Base-by-base conservation (phyloP, 2,797 vertebrate species). In the Phalanger gymnotis region DNA sequence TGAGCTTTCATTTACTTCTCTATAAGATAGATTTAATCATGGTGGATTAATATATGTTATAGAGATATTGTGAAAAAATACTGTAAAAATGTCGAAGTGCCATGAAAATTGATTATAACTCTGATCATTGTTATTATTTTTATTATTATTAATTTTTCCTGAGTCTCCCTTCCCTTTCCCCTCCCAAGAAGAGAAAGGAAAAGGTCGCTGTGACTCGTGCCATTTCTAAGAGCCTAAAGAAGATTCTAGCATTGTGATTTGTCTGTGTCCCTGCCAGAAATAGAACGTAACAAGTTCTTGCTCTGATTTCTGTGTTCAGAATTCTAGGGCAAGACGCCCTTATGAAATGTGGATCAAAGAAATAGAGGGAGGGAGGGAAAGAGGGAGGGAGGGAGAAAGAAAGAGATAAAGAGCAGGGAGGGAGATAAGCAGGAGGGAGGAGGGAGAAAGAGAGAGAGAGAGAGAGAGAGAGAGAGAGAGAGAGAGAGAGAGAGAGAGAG, bases 281-380 rank as follows among this genome's bases (percentile, higher is more conserved):
- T 96, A 98, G 97, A 94, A 95, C 4, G 40, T 28, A 7, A 92
- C 94, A 93, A 92, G 54, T 90, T 92, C 95, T 73, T 54, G 97
- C 87, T 97, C 96, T 97, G 97, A 95, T 96, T 97, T 96, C 97
- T 92, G 95, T 4, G 81, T 93, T 95, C 94, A 22, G 52, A 54
- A 93, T 96, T 98, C 97, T 94, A 95, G 98, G 97, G 95, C 97
- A 91, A 92, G 97, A 94, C 90, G 97, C 98, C 97, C 98, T 96
- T 87, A 91, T 2, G 94, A 58, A 96, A 94, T 61, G 94, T 90
- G 95, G 96, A 96, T 94, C 92, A 90, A 25, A 90, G 34, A 14
- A 5, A 66, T 4, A n/a, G 61, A 66, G 13, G 1, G 11, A 61
- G 30, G 30, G 30, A 34, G 1, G n/a, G 31, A 61, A 12, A 61